Conservation (phyloP, 2,797 vertebrate genomes). For the Esox lucius region DNA sequence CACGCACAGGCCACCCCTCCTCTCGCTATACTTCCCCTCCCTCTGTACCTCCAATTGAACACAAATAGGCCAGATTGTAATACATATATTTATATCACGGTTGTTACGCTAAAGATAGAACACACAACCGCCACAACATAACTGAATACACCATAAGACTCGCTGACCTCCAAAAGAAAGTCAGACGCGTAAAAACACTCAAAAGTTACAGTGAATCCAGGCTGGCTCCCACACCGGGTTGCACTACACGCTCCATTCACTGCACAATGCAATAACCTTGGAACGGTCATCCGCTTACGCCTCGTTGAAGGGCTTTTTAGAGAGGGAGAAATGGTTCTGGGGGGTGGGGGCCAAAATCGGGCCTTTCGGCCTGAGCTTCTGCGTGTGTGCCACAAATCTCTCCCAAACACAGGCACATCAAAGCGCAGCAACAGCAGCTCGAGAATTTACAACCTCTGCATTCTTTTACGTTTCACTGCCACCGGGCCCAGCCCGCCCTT, state of each 20-base stretch:
- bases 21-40: constrained; percentile 1
- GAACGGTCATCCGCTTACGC: constrained; percentile 33
- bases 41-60: constrained; percentile 14
- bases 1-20: background rate
- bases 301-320: constrained; percentile 23
- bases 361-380: constrained; percentile 34
- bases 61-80: constrained; percentile 5
- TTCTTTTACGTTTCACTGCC: constrained; percentile 59
- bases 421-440: constrained; percentile 50
- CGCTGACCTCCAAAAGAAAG: background rate
- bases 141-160: background rate
- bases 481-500: constrained; percentile 32
- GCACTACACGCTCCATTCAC: constrained; percentile 48
- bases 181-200: background rate
- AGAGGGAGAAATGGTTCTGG: background rate
- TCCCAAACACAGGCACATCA: constrained; percentile 54
- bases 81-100: background rate
- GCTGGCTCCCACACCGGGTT: background rate
- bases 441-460: constrained; percentile 60
- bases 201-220: constrained; percentile 13
- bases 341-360: constrained; percentile 8
- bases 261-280: constrained; percentile 42
- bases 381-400: constrained; percentile 54
- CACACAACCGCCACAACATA: constrained; percentile 5
- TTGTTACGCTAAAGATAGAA: background rate